Evolutionary conservation across 2,113 vertebrate genomes (phyloP).

Genomic region (Peucedramus taeniatus): DNA sequence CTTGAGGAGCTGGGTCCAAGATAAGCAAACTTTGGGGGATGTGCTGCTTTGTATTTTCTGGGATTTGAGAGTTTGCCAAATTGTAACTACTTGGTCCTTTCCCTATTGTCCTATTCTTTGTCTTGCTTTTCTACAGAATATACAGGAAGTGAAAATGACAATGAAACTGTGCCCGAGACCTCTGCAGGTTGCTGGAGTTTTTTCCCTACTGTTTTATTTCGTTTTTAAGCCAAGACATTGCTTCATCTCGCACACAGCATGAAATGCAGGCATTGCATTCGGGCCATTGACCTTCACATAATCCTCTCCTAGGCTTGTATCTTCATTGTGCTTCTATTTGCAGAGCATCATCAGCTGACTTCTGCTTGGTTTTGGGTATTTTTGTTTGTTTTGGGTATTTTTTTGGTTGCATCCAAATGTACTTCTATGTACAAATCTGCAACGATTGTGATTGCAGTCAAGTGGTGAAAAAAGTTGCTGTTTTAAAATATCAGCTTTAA

Average conservation of each 20-base stretch:
- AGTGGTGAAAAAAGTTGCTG: background rate
- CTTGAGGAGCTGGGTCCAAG: background rate
- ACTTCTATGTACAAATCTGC: background rate
- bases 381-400: background rate
- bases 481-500: background rate
- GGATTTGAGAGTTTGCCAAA: background rate
- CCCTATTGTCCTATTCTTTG: constrained; percentile 75
- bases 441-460: background rate
- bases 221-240: constrained; percentile 56
- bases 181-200: constrained; percentile 90
- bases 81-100: constrained; percentile 66
- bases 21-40: background rate
- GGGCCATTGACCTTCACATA: constrained; percentile 37
- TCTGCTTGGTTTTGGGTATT: background rate
- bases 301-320: constrained; percentile 54
- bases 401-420: background rate
- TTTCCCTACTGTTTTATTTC: constrained; percentile 70
- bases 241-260: constrained; percentile 73
- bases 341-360: constrained; percentile 39
- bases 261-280: constrained; percentile 49
- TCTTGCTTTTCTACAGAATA: constrained; percentile 89
- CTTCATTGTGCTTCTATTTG: constrained; percentile 42
- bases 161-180: constrained; percentile 87
- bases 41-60: background rate
- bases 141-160: constrained; percentile 95